phyloP scores from a whole-genome alignment of 1,140 invertebrate genomes.

The Aplysia californica region DNA sequence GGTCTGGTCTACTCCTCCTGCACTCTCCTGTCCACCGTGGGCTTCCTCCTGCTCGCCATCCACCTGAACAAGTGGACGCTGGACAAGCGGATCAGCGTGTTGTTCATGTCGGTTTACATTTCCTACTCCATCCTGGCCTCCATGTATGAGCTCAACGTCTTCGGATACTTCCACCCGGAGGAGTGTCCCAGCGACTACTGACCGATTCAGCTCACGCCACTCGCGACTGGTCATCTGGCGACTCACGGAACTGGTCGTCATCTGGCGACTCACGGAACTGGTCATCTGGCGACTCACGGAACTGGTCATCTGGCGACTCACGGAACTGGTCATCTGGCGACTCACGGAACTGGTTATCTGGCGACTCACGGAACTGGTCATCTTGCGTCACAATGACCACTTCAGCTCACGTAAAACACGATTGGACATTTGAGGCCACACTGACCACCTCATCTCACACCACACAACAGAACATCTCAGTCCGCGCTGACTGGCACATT shows the following conservation, averaged over 20 bases:
- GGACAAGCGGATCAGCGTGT: constrained; percentile 54
- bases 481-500: too few relatives aligned
- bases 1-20: constrained; percentile 60
- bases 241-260: background rate
- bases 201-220: background rate
- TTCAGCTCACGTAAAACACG: too few relatives aligned
- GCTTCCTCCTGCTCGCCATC: constrained; percentile 54
- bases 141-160: constrained; percentile 65
- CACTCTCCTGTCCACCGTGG: constrained; percentile 60
- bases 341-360: background rate
- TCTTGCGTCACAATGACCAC: too few relatives aligned
- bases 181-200: constrained; percentile 50
- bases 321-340: background rate
- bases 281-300: background rate
- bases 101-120: constrained; percentile 58
- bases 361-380: background rate
- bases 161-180: constrained; percentile 63
- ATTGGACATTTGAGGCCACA: too few relatives aligned
- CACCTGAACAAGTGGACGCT: constrained; percentile 63
- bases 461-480: too few relatives aligned
- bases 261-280: background rate
- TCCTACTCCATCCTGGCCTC: constrained; percentile 55
- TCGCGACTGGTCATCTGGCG: background rate
- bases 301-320: background rate
- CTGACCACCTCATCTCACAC: too few relatives aligned